Base-by-base conservation (phyloP, 2,797 vertebrate genomes). In the Coilia nasus region DNA sequence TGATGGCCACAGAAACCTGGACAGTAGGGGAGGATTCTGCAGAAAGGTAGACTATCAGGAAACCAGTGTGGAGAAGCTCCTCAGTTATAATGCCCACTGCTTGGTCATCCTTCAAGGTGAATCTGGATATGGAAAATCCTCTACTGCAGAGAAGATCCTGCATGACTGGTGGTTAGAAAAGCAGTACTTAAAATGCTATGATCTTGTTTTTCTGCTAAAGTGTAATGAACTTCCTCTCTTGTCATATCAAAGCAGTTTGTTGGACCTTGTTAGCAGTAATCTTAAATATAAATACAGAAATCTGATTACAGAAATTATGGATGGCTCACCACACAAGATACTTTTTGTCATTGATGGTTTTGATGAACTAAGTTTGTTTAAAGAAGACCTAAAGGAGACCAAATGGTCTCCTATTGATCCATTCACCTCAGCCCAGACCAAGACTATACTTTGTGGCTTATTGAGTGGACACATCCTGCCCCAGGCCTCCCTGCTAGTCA, bases 111-210 rank as follows among this genome's bases (percentile, higher is more conserved):
- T 83, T 17, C 67, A 35, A 23, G 82, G 82, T 41, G 56, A 83
- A 60, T 9, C 82, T 44, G 82, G 82, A 83, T n/a, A 44, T 64
- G 82, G 82, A 21, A 83, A 83, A 19, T 83, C 82, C n/a, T 46
- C 46, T 14, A 83, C 82, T 21, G 19, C 59, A 23, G 19, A 62
- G 82, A 64, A 64, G 60, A 83, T 83, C 28, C 31, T 83, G 9
- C 44, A 35, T 10, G 82, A 83, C 31, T 83, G 82, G 82, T 35
- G 28, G 31, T 64, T 35, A 44, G 59, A 31, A 46, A 23, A 5
- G 2, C 6, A 46, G 44, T 83, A 67, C 21, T 83, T 41, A 44
- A 59, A 83, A 6, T 2, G 3, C 28, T 83, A 64, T 83, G 23
- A 62, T 21, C 41, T 62, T 35, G 57, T 83, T 60, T 46, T 83